These are phyloP conservation scores for Oscheius sp. DNA, from an alignment of 2,888 invertebrate genomes.

Conservation along the genomic window DNA sequence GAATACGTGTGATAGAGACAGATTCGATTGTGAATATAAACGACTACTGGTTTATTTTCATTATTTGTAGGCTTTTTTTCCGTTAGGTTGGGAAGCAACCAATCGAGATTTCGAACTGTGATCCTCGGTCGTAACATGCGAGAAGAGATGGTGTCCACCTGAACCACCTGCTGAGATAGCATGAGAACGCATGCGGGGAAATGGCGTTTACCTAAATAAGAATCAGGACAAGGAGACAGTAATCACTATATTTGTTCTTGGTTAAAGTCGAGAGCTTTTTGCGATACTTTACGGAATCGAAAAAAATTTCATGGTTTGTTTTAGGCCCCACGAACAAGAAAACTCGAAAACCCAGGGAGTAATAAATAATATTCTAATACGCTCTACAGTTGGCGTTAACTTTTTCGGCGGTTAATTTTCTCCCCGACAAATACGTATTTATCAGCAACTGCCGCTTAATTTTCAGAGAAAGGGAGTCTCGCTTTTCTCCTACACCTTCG, in stretches of 20 bases:
- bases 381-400: neutral
- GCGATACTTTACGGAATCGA: neutral
- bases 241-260: too few relatives aligned
- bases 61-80: neutral
- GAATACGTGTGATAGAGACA: slow-evolving; percentile 29
- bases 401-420: too few relatives aligned
- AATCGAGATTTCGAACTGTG: slow-evolving; percentile 2
- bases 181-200: slow-evolving; percentile 8
- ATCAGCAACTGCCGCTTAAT: too few relatives aligned
- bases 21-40: slow-evolving; percentile 20
- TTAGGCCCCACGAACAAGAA: too few relatives aligned
- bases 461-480: too few relatives aligned
- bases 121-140: slow-evolving; percentile 1
- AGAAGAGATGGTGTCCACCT: neutral
- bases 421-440: too few relatives aligned
- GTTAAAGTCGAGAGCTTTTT: neutral
- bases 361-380: too few relatives aligned
- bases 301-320: too few relatives aligned
- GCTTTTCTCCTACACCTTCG: too few relatives aligned
- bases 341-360: too few relatives aligned
- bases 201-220: too few relatives aligned
- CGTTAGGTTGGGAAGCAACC: neutral
- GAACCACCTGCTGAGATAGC: slow-evolving; percentile 4
- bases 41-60: slow-evolving; percentile 8
- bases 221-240: too few relatives aligned